phyloP scores from a whole-genome alignment of 1,140 invertebrate genomes.

The Sipha flava region DNA sequence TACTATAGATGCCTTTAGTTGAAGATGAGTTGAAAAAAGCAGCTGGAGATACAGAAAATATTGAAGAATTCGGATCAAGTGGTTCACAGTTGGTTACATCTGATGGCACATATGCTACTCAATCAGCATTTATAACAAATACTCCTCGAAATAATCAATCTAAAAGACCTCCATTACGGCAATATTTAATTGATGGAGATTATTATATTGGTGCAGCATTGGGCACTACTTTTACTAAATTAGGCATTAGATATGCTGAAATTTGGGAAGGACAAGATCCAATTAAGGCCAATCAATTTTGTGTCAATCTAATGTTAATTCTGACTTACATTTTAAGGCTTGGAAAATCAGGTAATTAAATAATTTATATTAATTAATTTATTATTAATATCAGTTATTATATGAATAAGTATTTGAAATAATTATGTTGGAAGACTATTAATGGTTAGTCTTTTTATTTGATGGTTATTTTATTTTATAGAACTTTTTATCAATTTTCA shows the following conservation, averaged over 20 bases:
- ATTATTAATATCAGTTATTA: background rate
- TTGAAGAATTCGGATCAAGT: slow-evolving; percentile 40
- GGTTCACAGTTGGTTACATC: slow-evolving; percentile 72
- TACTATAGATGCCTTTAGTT: slow-evolving; percentile 66
- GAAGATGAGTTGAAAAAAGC: slow-evolving; percentile 74
- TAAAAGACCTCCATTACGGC: slow-evolving; percentile 63
- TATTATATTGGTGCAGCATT: slow-evolving; percentile 92
- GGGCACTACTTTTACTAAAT: slow-evolving; percentile 82
- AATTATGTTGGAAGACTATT: no score
- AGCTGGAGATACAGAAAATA: slow-evolving; percentile 56
- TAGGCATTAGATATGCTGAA: slow-evolving; percentile 66
- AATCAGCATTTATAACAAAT: slow-evolving; percentile 78
- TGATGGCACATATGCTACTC: slow-evolving; percentile 97
- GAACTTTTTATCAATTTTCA: no score
- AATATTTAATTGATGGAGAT: slow-evolving; percentile 88
- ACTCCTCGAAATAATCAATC: slow-evolving; percentile 10
- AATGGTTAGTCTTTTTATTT: no score
- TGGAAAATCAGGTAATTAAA: slow-evolving; percentile 55
- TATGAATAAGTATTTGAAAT: no score
- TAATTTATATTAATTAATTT: slow-evolving; percentile 32
- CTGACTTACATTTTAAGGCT: slow-evolving; percentile 65
- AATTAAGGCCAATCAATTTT: slow-evolving; percentile 55
- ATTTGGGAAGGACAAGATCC: slow-evolving; percentile 46
- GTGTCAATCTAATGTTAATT: slow-evolving; percentile 66
- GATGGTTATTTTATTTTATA: no score